These are phyloP conservation scores for Papilio polyxenes DNA, from an alignment of 1,140 invertebrate species.

Conservation along the genomic window DNA sequence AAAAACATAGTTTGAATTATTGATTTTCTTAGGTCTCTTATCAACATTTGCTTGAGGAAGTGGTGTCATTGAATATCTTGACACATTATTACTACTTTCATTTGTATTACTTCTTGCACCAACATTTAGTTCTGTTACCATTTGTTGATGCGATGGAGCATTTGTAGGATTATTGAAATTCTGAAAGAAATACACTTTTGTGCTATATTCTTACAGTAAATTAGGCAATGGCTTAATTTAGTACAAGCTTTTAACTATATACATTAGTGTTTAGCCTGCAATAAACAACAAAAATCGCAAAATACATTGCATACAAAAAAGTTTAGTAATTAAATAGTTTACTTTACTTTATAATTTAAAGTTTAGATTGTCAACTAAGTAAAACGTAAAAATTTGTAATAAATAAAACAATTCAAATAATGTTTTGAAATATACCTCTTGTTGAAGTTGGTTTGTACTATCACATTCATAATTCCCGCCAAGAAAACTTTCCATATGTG, in stretches of 20 bases:
- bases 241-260: not conserved
- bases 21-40: conserved; percentile 27
- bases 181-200: conserved; percentile 1
- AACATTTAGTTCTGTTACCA: conserved; percentile 10
- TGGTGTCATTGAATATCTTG: conserved; percentile 20
- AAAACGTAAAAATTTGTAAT: not conserved
- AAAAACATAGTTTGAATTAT: conserved; percentile 16
- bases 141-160: conserved; percentile 33
- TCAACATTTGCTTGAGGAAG: conserved; percentile 29
- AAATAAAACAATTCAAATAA: not conserved
- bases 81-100: conserved; percentile 26
- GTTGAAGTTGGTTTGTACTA: conserved; percentile 60
- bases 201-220: not conserved
- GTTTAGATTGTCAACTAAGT: not conserved
- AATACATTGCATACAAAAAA: too few species aligned
- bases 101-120: conserved; percentile 7
- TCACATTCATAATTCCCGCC: conserved; percentile 70
- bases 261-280: not conserved
- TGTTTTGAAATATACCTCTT: conserved; percentile 49
- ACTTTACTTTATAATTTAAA: too few species aligned
- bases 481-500: conserved; percentile 70
- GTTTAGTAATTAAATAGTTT: too few species aligned
- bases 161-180: conserved; percentile 21
- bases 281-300: not conserved
- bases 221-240: not conserved